Evolutionary conservation across 2,113 vertebrate genomes (phyloP), one percentile per base, ranked within the genome.

Genomic region (Thamnophis sirtalis): DNA sequence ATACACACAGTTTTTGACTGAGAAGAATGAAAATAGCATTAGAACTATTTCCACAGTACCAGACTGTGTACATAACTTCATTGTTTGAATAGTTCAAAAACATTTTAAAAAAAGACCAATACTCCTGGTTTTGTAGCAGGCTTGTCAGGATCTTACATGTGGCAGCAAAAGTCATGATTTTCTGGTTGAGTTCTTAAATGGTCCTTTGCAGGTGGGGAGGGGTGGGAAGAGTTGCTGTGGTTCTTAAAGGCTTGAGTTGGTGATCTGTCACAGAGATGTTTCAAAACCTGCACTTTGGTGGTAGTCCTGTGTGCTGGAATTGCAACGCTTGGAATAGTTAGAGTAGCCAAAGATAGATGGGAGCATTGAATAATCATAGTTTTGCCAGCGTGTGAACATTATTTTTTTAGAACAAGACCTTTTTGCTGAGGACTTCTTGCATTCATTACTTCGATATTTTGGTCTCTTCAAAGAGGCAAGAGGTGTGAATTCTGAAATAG

Each of bases 401-500:
- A 94, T 93, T 98, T 98, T 98, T 97, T 98, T 97, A 95, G 95
- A 94, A 96, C 97, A 96, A 96, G 97, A 98, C 97, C 97, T 98
- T 96, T 94, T 96, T 88, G 97, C 97, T 95, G 97, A 94, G 96
- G 94, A 96, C 96, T 90, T 96, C 94, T 95, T 97, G 96, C 94
- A 94, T 91, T 97, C 97, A 94, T 95, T 97, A 96, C 95, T 96
- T 95, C 93, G 97, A 94, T 96, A 96, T 96, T 93, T 96, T 89
- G 97, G 96, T 92, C 96, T 97, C 87, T 97, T 98, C 96, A 98
- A 96, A 90, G 98, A 97, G 92, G 98, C 96, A 94, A 98, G 96
- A 94, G 98, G 98, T 94, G 98, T 97, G 95, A 98, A 98, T 97
- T 98, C 98, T 0, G 98, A 98, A 92, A 98, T 95, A 93, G 96